A percentile compares a stretch with the other conserved stretches of the same genome.
These are phyloP conservation scores for Bujurquina vittata DNA, from an alignment of 2,113 vertebrate species.

Conservation along the genomic window DNA sequence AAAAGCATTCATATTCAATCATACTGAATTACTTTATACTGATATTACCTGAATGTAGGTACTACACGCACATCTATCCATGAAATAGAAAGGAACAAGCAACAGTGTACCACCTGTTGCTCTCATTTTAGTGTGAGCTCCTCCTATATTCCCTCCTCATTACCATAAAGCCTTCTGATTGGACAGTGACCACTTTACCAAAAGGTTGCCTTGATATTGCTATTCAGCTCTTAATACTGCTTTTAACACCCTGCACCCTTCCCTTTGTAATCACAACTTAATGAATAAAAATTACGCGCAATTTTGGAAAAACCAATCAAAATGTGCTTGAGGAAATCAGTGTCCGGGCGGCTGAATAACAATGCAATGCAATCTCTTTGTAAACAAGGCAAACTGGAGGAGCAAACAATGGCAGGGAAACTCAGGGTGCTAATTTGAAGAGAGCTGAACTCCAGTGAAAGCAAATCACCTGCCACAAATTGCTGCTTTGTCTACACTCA, in stretches of 20 bases:
- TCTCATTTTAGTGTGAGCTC: background rate
- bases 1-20: too few species aligned
- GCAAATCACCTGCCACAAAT: background rate
- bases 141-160: constrained; percentile 18
- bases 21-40: background rate
- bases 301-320: background rate
- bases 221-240: constrained; percentile 12
- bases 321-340: background rate
- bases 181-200: constrained; percentile 20
- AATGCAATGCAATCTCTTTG: background rate
- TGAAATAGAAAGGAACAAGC: background rate
- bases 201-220: background rate
- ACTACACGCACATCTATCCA: constrained; percentile 13
- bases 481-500: background rate
- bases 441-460: background rate
- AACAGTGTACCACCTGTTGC: background rate
- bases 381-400: constrained; percentile 16
- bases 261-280: background rate
- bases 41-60: constrained; percentile 33
- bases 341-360: background rate
- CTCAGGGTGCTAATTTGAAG: background rate
- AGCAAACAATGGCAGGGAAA: background rate
- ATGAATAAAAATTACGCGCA: background rate
- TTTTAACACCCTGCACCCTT: background rate
- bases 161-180: constrained; percentile 19